These are phyloP conservation scores for Pandemis heparana DNA, from an alignment of 2,888 invertebrate genomes.

Conservation along the genomic window DNA sequence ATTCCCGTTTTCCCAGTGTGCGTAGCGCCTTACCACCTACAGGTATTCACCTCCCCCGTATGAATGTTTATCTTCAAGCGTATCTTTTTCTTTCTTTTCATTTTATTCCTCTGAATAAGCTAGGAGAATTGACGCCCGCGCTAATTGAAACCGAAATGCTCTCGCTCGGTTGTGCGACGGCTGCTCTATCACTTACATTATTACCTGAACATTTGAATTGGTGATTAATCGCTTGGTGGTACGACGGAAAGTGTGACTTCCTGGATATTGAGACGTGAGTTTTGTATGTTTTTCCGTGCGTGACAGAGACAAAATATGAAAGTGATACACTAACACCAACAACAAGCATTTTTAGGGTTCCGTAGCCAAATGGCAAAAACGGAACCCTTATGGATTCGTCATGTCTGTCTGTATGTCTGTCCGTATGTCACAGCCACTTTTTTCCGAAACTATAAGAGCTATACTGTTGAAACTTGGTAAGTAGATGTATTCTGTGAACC, in stretches of 20 bases:
- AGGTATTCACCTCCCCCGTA: conserved; percentile 50
- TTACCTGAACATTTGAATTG: conserved; percentile 56
- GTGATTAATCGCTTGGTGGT: conserved; percentile 53
- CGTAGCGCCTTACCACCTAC: conserved; percentile 6
- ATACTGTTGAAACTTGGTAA: too few relatives aligned
- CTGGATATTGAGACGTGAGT: background rate
- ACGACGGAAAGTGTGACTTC: background rate
- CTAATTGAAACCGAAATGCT: conserved; percentile 71
- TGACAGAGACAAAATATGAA: too few relatives aligned
- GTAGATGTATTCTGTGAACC: too few relatives aligned
- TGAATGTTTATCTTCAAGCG: conserved; percentile 68
- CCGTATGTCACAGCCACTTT: too few relatives aligned
- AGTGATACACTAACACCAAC: too few relatives aligned
- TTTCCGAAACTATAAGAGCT: too few relatives aligned
- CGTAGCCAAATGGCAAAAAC: too few relatives aligned
- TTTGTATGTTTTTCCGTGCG: too few relatives aligned
- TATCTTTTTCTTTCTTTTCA: conserved; percentile 62
- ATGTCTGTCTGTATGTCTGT: too few relatives aligned
- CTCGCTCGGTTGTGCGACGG: conserved; percentile 53
- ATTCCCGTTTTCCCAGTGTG: background rate
- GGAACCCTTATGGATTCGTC: too few relatives aligned
- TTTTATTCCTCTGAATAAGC: conserved; percentile 72
- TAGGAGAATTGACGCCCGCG: conserved; percentile 62
- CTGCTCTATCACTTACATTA: conserved; percentile 59
- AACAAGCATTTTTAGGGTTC: too few relatives aligned